phyloP scores from a whole-genome alignment of 2,797 vertebrate species.

The Borostomias antarcticus region DNA sequence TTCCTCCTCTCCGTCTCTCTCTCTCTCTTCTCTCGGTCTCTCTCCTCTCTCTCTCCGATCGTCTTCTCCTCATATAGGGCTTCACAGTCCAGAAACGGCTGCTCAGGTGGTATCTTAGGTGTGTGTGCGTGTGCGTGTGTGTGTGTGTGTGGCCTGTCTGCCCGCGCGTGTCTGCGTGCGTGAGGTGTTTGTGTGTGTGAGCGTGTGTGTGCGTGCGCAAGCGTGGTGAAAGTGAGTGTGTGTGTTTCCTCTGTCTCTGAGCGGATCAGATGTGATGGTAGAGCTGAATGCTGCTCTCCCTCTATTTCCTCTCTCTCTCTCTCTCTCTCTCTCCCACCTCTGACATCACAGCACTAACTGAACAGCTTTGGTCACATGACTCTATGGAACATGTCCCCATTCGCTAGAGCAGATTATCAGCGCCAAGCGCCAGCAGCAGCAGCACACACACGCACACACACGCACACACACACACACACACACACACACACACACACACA shows the following conservation, averaged over 20 bases:
- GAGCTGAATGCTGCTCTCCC: constrained; percentile 20
- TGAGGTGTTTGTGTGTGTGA: not conserved
- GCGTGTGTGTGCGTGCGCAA: constrained; percentile 6
- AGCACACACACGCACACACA: constrained; percentile 52
- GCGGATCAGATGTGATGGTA: constrained; percentile 10
- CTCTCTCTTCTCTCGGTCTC: constrained; percentile 14
- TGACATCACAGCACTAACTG: constrained; percentile 66
- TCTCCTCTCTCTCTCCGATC: not conserved
- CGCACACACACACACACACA: constrained; percentile 9
- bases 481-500: constrained; percentile 1
- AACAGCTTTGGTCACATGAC: constrained; percentile 67
- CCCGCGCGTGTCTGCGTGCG: constrained; percentile 7
- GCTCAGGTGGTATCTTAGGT: not conserved
- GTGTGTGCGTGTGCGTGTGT: not conserved
- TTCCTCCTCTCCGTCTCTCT: constrained; percentile 10
- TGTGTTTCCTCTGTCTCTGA: constrained; percentile 16
- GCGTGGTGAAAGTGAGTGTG: constrained; percentile 14
- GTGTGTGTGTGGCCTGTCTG: constrained; percentile 3
- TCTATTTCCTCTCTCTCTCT: constrained; percentile 7
- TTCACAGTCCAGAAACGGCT: not conserved
- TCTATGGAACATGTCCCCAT: constrained; percentile 65
- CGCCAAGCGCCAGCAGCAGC: constrained; percentile 43
- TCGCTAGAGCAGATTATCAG: constrained; percentile 63
- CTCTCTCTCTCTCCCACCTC: constrained; percentile 42
- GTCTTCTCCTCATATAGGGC: not conserved